Base-by-base conservation (phyloP, 2,888 invertebrate genomes). In the Resseliella maxima region DNA sequence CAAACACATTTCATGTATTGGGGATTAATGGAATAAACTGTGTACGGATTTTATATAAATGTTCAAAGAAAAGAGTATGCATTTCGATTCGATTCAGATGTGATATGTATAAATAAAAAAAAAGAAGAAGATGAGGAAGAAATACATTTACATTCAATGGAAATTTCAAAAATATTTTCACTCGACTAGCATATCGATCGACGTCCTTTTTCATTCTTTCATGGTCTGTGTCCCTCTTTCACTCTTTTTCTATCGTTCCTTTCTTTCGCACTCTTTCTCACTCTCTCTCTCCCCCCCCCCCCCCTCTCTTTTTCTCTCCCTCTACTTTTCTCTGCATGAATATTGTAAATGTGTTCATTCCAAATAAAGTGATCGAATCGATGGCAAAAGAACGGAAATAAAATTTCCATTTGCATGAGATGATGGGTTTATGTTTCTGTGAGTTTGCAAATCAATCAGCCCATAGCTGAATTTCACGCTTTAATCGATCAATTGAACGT, bases 331-430 rank as follows among this genome's bases (percentile, higher is more conserved):
- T 6, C 46, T 41, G 46, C 18, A 15, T 59, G 15, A 72, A 72
- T 31, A n/a, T 24, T 72, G 31, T 15, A 15, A 31, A 72, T 72
- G n/a, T 59, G 59, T 10, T 72, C 31, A 72, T 72, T 72, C n/a
- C 31, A 35, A 72, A 72, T 72, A 72, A 72, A 72, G 72, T 35
- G 72, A 72, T 31, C 35, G 31, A 72, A 72, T 72, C 31, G 15
- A 6, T 31, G n/a, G 31, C 31, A 31, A 72, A 31, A 72, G 31
- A 72, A 72, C 35, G 72, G 72, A 72, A 12, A 72, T 72, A 72
- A 72, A 72, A 0, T 35, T 12, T 72, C 31, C 35, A 72, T 72
- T 72, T 72, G 15, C 31, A 72, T 72, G 31, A 72, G 35, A 72
- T 72, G 31, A 72, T 27, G 10, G 31, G 2, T 50, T 72, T 59